These are phyloP conservation scores for Lysiphlebus fabarum DNA, from an alignment of 1,140 invertebrate genomes.

Conservation along the genomic window DNA sequence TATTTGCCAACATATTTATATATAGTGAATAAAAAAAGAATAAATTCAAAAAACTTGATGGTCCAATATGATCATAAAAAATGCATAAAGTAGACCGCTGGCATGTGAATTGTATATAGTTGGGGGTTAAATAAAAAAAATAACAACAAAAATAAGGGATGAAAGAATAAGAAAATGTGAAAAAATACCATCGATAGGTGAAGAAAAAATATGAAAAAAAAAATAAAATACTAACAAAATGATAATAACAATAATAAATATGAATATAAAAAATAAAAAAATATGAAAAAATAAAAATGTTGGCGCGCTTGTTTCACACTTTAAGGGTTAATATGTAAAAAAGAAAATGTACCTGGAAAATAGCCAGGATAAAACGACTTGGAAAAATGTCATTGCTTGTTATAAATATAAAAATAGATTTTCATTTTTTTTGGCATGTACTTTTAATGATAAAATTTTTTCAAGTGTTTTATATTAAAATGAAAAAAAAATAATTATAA, in stretches of 20 bases:
- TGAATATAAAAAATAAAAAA: not conserved
- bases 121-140: not conserved
- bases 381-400: too few relatives aligned
- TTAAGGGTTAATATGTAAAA: too few relatives aligned
- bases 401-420: too few relatives aligned
- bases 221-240: not conserved
- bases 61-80: slow-evolving; percentile 18
- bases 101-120: slow-evolving; percentile 10
- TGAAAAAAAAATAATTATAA: too few relatives aligned
- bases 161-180: not conserved
- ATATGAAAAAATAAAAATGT: not conserved
- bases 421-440: too few relatives aligned
- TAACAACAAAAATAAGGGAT: not conserved
- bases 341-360: too few relatives aligned
- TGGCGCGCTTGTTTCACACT: too few relatives aligned
- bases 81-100: slow-evolving; percentile 17
- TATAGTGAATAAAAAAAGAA: slow-evolving; percentile 17
- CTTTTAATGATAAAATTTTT: too few relatives aligned
- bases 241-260: not conserved
- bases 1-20: slow-evolving; percentile 11
- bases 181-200: not conserved
- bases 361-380: too few relatives aligned
- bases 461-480: too few relatives aligned
- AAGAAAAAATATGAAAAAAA: not conserved
- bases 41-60: slow-evolving; percentile 6